Conservation (phyloP, 1,140 invertebrate species). For the Tetraneura akinire region DNA sequence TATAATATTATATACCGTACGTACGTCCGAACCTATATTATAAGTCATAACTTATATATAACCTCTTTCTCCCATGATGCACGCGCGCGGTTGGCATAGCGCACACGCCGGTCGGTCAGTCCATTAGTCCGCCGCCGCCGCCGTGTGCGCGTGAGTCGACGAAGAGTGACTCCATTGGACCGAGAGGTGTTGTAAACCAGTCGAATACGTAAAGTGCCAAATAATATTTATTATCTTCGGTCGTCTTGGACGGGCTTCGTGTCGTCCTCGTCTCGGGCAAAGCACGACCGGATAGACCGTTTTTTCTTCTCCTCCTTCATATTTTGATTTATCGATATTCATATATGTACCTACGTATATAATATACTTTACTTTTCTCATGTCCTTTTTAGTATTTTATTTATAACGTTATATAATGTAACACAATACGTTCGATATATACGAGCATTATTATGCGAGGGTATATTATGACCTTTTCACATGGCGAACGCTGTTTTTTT, state of each 20-base stretch:
- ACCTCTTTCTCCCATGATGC: background rate
- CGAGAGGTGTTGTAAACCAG: conserved; percentile 28
- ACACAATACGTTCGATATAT: no score
- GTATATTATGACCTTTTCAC: conserved; percentile 13
- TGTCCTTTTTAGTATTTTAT: no score
- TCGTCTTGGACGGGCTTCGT: background rate
- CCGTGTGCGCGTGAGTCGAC: background rate
- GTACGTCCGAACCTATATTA: background rate
- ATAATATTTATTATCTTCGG: conserved; percentile 2
- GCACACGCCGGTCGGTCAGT: background rate
- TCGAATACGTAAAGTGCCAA: conserved; percentile 39
- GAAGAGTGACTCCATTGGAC: background rate
- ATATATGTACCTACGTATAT: no score
- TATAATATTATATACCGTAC: background rate
- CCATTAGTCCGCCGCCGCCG: background rate
- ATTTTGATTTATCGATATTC: conserved; percentile 27
- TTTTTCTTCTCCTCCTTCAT: background rate
- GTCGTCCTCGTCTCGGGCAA: conserved; percentile 14
- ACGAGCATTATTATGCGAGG: no score
- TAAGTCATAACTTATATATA: no score
- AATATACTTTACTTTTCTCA: conserved; percentile 32
- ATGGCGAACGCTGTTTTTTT: background rate
- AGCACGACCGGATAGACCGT: conserved; percentile 32
- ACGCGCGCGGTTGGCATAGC: background rate
- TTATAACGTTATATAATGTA: no score